Evolutionary conservation across 2,888 invertebrate species (phyloP).

Genomic region (Philhelius pedissequus): DNA sequence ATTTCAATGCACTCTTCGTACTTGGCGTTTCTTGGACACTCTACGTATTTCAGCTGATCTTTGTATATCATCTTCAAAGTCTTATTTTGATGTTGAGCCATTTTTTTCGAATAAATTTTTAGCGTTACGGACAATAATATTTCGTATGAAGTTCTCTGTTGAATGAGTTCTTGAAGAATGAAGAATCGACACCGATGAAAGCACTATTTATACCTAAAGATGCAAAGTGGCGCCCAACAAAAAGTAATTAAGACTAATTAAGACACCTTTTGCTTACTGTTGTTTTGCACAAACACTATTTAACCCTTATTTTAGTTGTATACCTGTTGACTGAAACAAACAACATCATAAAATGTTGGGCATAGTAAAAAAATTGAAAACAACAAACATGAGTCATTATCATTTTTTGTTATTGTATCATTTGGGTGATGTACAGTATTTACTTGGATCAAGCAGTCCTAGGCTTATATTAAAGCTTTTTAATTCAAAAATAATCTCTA

Average conservation of each 20-base stretch:
- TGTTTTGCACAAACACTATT: neutral
- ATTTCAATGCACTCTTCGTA: conserved; percentile 71
- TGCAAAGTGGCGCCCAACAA: neutral
- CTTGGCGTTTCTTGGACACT: conserved; percentile 9
- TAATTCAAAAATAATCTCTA: no score
- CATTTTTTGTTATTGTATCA: no score
- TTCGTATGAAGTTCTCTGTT: neutral
- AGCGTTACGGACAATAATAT: neutral
- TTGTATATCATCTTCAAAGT: conserved; percentile 44
- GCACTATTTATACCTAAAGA: neutral
- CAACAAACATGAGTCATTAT: no score
- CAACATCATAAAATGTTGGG: no score
- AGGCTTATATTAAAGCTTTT: no score
- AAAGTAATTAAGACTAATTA: no score
- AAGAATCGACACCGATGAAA: neutral
- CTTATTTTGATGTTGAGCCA: conserved; percentile 15
- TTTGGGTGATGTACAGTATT: no score
- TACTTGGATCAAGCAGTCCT: no score
- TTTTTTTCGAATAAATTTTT: neutral
- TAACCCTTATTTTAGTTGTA: neutral
- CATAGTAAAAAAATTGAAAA: no score
- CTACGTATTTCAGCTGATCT: conserved; percentile 43
- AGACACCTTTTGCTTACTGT: neutral
- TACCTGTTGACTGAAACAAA: no score
- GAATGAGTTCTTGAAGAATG: neutral